Conservation (phyloP, 30 jellyfish, hydroid and myxozoan genomes). For the Hydractinia symbiolongicarpus region DNA sequence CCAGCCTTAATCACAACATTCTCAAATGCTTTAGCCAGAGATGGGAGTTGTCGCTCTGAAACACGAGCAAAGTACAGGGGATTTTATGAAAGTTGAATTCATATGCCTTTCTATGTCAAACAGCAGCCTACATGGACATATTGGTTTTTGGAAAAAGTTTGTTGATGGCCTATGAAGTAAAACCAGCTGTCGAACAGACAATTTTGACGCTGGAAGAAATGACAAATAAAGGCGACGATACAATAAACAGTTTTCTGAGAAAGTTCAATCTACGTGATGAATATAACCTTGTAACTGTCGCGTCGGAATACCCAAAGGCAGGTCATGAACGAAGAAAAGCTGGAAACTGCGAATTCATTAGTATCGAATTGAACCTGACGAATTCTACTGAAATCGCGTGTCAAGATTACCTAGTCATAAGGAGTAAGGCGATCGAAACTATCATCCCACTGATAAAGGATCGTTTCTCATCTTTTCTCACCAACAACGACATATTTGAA, state of each 20-base stretch:
- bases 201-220: background rate
- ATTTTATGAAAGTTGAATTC: no score
- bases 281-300: no score
- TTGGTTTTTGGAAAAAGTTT: background rate
- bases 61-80: constrained; percentile 42
- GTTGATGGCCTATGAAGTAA: constrained; percentile 2
- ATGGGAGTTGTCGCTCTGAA: constrained; percentile 13
- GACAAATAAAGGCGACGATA: background rate
- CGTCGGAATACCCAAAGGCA: background rate
- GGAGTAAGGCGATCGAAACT: background rate
- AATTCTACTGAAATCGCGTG: background rate
- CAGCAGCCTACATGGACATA: no score
- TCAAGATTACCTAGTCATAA: background rate
- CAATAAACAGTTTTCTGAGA: no score
- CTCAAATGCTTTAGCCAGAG: constrained; percentile 24
- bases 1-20: constrained; percentile 40
- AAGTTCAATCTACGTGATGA: no score
- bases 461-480: no score
- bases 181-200: background rate
- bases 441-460: background rate
- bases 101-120: no score
- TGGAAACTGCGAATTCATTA: no score
- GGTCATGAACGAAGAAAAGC: no score
- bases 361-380: background rate
- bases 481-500: no score